Conservation (phyloP, 2,888 invertebrate genomes). For the Drosophila subsilvestris region DNA sequence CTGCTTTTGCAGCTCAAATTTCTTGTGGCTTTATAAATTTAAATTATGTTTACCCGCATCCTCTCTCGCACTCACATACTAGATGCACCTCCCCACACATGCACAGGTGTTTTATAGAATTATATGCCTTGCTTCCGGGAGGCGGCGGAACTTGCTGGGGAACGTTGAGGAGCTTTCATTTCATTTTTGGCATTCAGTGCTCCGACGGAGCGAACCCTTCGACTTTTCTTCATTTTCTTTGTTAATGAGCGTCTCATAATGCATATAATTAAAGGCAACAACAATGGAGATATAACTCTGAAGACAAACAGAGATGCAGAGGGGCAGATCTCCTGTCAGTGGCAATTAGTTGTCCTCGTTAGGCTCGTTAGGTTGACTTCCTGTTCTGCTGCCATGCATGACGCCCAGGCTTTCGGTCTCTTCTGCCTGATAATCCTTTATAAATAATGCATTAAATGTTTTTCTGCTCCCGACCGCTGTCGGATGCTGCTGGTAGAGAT, state of each 20-base stretch:
- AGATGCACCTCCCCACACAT: constrained; percentile 7
- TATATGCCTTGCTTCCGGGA: constrained; percentile 28
- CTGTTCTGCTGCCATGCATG: constrained; percentile 58
- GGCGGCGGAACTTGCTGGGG: constrained; percentile 19
- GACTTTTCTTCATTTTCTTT: constrained; percentile 75
- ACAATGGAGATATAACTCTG: constrained; percentile 50
- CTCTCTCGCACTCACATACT: constrained; percentile 3
- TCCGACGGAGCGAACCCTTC: constrained; percentile 29
- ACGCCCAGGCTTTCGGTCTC: constrained; percentile 42
- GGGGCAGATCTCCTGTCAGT: constrained; percentile 32
- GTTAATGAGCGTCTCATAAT: constrained; percentile 77
- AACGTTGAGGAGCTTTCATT: constrained; percentile 13
- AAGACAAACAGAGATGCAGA: background rate
- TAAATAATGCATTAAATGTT: constrained; percentile 75
- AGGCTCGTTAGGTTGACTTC: constrained; percentile 71
- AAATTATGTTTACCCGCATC: constrained; percentile 60
- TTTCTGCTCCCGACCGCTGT: constrained; percentile 12
- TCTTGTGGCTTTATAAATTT: constrained; percentile 66
- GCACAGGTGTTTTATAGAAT: constrained; percentile 39
- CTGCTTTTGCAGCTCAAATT: constrained; percentile 27
- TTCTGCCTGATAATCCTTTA: constrained; percentile 72
- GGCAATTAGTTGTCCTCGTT: constrained; percentile 75
- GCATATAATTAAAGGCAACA: constrained; percentile 70
- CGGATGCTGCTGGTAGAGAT: constrained; percentile 15
- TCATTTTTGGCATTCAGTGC: constrained; percentile 34